Evolutionary conservation across 2,797 vertebrate genomes (phyloP), one percentile per base, ranked within the genome.

Genomic region (Bovichtus variegatus): DNA sequence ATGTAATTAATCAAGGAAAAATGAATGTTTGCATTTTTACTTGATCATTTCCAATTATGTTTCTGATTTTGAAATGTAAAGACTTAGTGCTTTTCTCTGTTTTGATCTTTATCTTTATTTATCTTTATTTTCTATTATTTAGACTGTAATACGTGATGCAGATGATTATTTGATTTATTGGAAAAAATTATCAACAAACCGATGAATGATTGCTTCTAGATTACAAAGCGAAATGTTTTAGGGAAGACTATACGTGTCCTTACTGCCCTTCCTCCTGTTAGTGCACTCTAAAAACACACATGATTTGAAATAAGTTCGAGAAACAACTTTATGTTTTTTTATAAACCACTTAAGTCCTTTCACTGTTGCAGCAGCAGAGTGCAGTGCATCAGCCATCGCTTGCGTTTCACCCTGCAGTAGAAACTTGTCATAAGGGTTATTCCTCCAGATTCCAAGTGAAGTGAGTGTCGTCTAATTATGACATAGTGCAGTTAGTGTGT

Each of bases 401-500:
- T 34, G 75, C 76, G 76, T 85, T 88, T 82, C 38, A 73, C 59
- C 80, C 85, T 2, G 74, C 29, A 34, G 84, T 82, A 31, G 50
- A 83, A 81, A 83, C 78, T 77, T 89, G 85, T 91, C 85, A 76
- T 66, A 50, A 75, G 78, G 68, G 80, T 89, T 90, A 74, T 80
- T 87, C 75, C 78, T 83, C 72, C 75, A 77, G 78, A 87, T 81
- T 83, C 62, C 61, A 75, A 85, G 64, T 66, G 74, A 83, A 82
- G 76, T 76, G 68, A 88, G 78, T 84, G 80, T 83, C 78, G 78
- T 92, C 76, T 93, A 92, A 94, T 93, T 92, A 91, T 88, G 88
- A 93, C 83, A 87, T 21, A 72, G 88, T 80, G 84, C 87, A 84
- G 87, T 84, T 89, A 89, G 88, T 87, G 83, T 79, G 78, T 86